phyloP scores from a whole-genome alignment of 2,888 invertebrate genomes.

The Melanotus villosus region DNA sequence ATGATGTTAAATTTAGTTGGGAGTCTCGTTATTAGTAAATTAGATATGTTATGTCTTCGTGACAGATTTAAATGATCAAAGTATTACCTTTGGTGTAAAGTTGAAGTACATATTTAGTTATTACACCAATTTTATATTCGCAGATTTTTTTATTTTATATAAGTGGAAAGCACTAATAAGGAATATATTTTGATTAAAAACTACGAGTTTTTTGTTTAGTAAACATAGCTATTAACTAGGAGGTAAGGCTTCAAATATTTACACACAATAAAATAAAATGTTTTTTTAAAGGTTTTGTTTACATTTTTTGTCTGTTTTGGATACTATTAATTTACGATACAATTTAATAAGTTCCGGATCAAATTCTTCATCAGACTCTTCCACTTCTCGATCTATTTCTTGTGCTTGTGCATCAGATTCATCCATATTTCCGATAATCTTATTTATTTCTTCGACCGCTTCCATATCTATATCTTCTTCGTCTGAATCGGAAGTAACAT shows the following conservation, averaged over 20 bases:
- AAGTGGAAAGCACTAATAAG: not conserved
- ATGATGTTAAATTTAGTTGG: conserved; percentile 15
- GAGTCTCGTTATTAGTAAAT: not conserved
- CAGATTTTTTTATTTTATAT: conserved; percentile 8
- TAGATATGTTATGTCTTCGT: not conserved
- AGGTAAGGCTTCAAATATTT: too few species aligned
- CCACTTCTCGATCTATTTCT: conserved; percentile 15
- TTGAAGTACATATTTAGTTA: not conserved
- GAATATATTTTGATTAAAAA: not conserved
- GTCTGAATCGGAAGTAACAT: not conserved
- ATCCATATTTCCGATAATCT: conserved; percentile 51
- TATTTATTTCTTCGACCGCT: conserved; percentile 61
- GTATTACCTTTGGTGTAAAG: not conserved
- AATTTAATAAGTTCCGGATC: conserved; percentile 32
- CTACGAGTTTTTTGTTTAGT: too few species aligned
- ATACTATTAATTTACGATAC: conserved; percentile 27
- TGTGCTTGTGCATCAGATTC: conserved; percentile 1
- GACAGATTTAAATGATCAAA: not conserved
- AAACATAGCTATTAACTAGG: too few species aligned
- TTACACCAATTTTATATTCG: conserved; percentile 1
- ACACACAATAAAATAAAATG: too few species aligned
- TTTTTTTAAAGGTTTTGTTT: too few species aligned
- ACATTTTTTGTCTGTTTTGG: conserved; percentile 10
- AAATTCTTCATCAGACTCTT: conserved; percentile 29
- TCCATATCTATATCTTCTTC: conserved; percentile 60